phyloP scores from a whole-genome alignment of 2,797 vertebrate species.

The Leptatherina wallacei region DNA sequence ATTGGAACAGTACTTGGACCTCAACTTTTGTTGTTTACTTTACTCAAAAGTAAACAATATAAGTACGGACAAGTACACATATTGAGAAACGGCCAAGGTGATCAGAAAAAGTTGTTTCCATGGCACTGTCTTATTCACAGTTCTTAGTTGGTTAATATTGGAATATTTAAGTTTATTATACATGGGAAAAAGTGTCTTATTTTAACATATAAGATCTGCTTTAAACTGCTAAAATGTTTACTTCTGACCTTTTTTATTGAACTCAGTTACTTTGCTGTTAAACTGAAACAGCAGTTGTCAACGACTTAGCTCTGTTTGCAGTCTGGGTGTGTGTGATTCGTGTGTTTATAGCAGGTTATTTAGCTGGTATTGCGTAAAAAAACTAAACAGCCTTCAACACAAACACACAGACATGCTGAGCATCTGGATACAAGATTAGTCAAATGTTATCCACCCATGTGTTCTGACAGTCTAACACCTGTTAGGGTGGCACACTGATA shows the following conservation, averaged over 20 bases:
- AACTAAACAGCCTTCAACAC: background rate
- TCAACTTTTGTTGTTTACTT: too few relatives aligned
- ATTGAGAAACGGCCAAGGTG: too few relatives aligned
- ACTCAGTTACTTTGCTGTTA: background rate
- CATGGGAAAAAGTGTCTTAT: too few relatives aligned
- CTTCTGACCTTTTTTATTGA: background rate
- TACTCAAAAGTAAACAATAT: too few relatives aligned
- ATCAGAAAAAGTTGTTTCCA: too few relatives aligned
- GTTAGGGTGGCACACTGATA: constrained; percentile 39
- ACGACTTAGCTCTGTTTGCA: constrained; percentile 14
- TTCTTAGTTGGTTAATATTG: too few relatives aligned
- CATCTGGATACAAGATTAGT: constrained; percentile 63
- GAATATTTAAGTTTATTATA: too few relatives aligned
- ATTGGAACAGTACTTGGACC: too few relatives aligned
- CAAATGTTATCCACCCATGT: constrained; percentile 60
- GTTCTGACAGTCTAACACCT: constrained; percentile 58
- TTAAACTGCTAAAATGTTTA: background rate
- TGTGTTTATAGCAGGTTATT: constrained; percentile 34
- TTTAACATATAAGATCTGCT: too few relatives aligned
- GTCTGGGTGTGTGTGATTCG: constrained; percentile 14
- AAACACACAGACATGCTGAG: constrained; percentile 7
- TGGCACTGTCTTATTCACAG: too few relatives aligned
- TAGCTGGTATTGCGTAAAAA: constrained; percentile 22
- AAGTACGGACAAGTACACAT: too few relatives aligned
- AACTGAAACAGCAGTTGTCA: background rate